Evolutionary conservation across 2,113 vertebrate species (phyloP), one percentile per base, ranked within the genome.

Genomic region (Pedetes capensis): DNA sequence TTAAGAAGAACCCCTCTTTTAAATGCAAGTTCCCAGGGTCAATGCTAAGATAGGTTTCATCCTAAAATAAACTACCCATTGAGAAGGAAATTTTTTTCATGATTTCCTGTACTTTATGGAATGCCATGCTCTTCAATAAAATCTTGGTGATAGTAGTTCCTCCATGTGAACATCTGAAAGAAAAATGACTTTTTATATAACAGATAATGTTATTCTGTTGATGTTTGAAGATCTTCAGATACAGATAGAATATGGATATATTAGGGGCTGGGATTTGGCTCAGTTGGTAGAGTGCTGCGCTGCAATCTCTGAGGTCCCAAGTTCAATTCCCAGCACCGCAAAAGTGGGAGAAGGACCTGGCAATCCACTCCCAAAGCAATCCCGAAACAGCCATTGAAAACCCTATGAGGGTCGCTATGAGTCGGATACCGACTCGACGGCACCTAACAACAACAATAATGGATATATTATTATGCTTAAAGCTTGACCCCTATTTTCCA

Each of bases 1-100:
- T 93, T 71, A 83, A 83, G 71, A 91, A 89, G 51, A 51, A 51
- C 55, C 55, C 18, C 6, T 87, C 13, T 81, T 87, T 95, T 94
- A 74, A 71, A 66, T 76, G 6, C 39, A 74, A 37, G 34, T 9
- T 39, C 22, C 23, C 68, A 74, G 32, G 9, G 23, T 66, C 42
- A 39, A 87, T 64, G 39, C 49, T 96, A 82, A 91, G 25, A 93
- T 57, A 92, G 16, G 32, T 72, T 92, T 93, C 18, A 83, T 68
- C 16, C n/a, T 85, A 81, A 84, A 94, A 96, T 84, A 84, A 92
- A 59, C 23, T 91, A 0, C 63, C 13, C 12, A 68, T 16, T 92
- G 47, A 93, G 69, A 83, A 89, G 44, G 59, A 94, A 47, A 37
- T 64, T 47, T 53, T 69, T 84, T 93, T 92, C 37, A 34, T 95